A percentile compares a stretch with the other conserved stretches of the same genome.
Conservation (phyloP, 2,113 vertebrate species). For the Probosciger aterrimus region DNA sequence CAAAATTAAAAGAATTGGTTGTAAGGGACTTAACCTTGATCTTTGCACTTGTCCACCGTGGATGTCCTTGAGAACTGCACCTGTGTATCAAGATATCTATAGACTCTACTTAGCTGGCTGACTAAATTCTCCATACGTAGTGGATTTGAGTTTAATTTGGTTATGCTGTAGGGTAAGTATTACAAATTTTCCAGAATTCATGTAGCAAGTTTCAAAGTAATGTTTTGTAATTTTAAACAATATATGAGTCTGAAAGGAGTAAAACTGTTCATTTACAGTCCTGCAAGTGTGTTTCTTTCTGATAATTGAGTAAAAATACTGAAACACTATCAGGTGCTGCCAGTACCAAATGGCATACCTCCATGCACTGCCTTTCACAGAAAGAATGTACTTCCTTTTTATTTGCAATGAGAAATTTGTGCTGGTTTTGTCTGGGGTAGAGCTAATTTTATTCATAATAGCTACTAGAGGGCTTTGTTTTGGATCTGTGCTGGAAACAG, state of each 20-base stretch:
- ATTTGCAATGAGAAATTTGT: not conserved
- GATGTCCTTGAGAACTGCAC: not conserved
- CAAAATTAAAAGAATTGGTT: not conserved
- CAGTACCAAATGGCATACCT: not conserved
- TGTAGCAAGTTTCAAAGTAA: not conserved
- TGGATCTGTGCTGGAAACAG: not conserved
- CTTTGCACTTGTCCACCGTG: not conserved
- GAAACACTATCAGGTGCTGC: not conserved
- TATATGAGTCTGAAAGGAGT: not conserved
- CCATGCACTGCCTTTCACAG: not conserved
- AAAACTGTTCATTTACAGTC: not conserved
- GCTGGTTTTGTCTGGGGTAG: not conserved
- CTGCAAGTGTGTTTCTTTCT: not conserved
- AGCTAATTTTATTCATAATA: not conserved
- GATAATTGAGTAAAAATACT: slow-evolving; percentile 7
- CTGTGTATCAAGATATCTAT: not conserved
- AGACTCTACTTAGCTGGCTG: not conserved
- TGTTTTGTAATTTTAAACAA: slow-evolving; percentile 32
- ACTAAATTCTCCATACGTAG: not conserved
- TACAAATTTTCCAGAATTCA: not conserved
- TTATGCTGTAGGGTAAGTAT: not conserved
- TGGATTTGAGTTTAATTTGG: not conserved
- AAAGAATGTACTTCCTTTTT: not conserved
- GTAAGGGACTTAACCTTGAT: not conserved
- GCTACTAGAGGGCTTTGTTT: not conserved